phyloP scores from a whole-genome alignment of 2,888 invertebrate species.

The Meliscaeva auricollis region DNA sequence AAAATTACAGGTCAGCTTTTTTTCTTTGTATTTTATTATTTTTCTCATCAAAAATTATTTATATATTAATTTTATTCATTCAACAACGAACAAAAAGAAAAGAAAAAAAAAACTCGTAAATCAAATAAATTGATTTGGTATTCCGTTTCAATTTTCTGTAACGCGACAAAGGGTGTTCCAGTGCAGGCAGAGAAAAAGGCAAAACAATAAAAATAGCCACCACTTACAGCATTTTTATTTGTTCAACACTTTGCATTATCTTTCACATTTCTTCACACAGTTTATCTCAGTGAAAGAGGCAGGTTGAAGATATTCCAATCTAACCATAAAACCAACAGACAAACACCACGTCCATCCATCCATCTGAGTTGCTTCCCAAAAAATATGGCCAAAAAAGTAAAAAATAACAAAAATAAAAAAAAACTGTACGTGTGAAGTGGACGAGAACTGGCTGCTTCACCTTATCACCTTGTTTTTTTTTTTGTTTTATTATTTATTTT shows the following conservation, averaged over 20 bases:
- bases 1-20: conserved; percentile 62
- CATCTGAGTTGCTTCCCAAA: not conserved
- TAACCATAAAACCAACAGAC: conserved; percentile 17
- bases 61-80: not conserved
- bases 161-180: conserved; percentile 23
- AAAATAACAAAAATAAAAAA: not conserved
- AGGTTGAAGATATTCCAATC: conserved; percentile 20
- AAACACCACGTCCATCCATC: conserved; percentile 16
- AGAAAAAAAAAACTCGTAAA: not conserved
- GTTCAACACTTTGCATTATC: conserved; percentile 5
- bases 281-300: conserved; percentile 1
- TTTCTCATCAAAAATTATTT: too few species aligned
- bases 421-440: conserved; percentile 43
- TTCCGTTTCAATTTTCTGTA: not conserved
- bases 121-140: conserved; percentile 3
- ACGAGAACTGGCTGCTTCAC: conserved; percentile 26
- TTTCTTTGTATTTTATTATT: conserved; percentile 15
- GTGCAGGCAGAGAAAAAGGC: not conserved
- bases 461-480: conserved; percentile 50
- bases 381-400: conserved; percentile 30
- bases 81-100: not conserved
- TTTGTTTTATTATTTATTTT: conserved; percentile 8
- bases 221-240: conserved; percentile 2
- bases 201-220: not conserved
- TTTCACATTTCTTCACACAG: not conserved